A percentile compares a stretch with the other conserved stretches of the same genome.
These are phyloP conservation scores for Glaucopsyche alexis DNA, from an alignment of 2,888 invertebrate species.

Conservation along the genomic window DNA sequence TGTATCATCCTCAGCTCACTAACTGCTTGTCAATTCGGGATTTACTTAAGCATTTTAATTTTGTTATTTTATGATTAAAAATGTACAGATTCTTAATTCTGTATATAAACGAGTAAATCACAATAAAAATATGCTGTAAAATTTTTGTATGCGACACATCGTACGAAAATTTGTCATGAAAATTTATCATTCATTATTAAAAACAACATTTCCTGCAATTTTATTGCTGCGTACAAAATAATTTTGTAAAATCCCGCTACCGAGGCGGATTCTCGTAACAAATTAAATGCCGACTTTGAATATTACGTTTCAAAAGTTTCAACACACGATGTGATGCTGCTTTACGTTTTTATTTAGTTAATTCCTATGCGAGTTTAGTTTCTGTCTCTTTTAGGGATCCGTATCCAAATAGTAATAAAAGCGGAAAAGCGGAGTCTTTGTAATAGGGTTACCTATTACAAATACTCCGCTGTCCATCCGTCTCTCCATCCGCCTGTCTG, in stretches of 20 bases:
- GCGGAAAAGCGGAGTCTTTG: no score
- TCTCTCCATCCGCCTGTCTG: no score
- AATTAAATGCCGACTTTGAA: conserved; percentile 14
- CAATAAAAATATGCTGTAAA: conserved; percentile 4
- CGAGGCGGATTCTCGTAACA: neutral
- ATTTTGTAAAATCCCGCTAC: neutral
- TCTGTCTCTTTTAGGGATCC: no score
- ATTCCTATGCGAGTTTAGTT: no score
- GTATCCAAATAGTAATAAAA: no score
- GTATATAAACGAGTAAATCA: neutral
- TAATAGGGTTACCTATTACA: no score
- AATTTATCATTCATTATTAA: conserved; percentile 5
- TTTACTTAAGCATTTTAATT: no score
- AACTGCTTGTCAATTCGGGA: no score
- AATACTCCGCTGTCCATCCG: neutral
- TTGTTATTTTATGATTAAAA: no score
- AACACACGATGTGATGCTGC: neutral
- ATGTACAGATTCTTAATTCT: neutral
- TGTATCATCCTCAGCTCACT: no score
- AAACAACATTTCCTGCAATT: conserved; percentile 12
- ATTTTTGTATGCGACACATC: neutral
- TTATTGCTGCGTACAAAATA: conserved; percentile 9
- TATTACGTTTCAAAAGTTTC: neutral
- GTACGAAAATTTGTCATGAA: conserved; percentile 17
- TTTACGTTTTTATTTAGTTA: neutral